phyloP scores from a whole-genome alignment of 2,797 vertebrate genomes.

The Macroramphosus scolopax region DNA sequence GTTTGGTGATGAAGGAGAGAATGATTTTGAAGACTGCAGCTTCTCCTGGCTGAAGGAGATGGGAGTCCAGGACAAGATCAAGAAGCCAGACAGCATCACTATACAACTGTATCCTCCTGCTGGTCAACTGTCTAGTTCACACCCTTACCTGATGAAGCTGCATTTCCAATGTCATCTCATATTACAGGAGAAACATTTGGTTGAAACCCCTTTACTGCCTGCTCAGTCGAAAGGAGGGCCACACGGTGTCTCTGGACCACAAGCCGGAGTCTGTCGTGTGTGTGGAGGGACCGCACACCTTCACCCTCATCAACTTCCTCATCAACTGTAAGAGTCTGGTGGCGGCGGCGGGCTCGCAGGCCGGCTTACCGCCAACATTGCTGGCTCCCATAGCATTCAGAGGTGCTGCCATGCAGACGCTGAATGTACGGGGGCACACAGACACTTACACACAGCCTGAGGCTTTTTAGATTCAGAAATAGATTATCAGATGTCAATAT shows the following conservation, averaged over 20 bases:
- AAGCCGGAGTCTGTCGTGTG: constrained; percentile 86
- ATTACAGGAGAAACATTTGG: too few species aligned
- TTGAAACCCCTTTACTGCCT: constrained; percentile 48
- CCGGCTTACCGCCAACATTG: constrained; percentile 90
- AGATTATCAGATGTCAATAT: too few species aligned
- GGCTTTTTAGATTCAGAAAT: too few species aligned
- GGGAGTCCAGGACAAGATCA: constrained; percentile 91
- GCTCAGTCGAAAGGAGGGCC: constrained; percentile 82
- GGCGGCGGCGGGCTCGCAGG: constrained; percentile 86
- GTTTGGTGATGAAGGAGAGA: constrained; percentile 58
- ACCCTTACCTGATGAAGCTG: too few species aligned
- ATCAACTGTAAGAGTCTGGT: constrained; percentile 91
- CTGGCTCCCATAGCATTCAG: constrained; percentile 86
- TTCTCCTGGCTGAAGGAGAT: constrained; percentile 93
- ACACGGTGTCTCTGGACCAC: constrained; percentile 85
- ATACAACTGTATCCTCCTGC: constrained; percentile 95
- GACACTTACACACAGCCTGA: too few species aligned
- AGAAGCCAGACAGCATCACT: constrained; percentile 84
- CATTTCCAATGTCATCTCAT: too few species aligned
- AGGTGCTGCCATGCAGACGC: constrained; percentile 87
- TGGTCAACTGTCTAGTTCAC: too few species aligned
- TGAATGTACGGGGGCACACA: constrained; percentile 81
- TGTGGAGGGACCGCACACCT: constrained; percentile 85
- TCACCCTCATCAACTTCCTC: constrained; percentile 92
- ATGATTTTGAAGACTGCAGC: constrained; percentile 80